These are phyloP conservation scores for Rhodinocichla rosea DNA, from an alignment of 2,113 vertebrate species.

Conservation along the genomic window DNA sequence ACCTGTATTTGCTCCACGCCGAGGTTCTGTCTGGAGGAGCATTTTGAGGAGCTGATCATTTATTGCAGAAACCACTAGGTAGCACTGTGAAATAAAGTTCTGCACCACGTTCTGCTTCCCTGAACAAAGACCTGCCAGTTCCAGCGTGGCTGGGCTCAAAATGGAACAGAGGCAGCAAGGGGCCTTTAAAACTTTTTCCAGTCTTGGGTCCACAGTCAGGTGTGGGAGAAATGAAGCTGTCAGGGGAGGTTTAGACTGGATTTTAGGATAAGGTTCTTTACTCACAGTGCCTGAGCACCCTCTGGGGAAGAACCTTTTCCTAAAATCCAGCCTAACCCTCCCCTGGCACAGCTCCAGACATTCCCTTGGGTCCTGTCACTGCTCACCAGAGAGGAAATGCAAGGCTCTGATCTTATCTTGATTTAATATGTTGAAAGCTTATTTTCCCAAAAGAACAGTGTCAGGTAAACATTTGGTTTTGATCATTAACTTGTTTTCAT, in stretches of 20 bases:
- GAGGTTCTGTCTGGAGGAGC: background rate
- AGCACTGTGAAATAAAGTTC: slow-evolving; percentile 63
- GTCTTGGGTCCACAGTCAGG: rapidly evolving
- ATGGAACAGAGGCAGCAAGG: background rate
- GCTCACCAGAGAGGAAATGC: background rate
- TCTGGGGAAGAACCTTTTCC: background rate
- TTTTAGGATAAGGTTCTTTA: background rate
- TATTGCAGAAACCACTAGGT: slow-evolving; percentile 52
- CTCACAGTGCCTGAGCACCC: too few relatives aligned
- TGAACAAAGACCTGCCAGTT: background rate
- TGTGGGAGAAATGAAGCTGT: background rate
- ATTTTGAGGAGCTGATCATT: background rate
- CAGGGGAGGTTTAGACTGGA: background rate
- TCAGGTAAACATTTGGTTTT: rapidly evolving
- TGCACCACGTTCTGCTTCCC: background rate
- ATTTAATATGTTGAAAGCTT: background rate
- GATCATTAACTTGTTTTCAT: background rate
- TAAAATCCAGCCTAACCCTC: background rate
- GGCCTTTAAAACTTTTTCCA: background rate
- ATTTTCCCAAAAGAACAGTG: background rate
- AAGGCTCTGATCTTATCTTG: background rate
- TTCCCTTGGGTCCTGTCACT: background rate
- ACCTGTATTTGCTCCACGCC: rapidly evolving
- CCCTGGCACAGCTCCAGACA: background rate
- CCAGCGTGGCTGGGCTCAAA: rapidly evolving